These are phyloP conservation scores for Toxotes lorentzi DNA, from an alignment of 2,797 vertebrate genomes.

Conservation along the genomic window DNA sequence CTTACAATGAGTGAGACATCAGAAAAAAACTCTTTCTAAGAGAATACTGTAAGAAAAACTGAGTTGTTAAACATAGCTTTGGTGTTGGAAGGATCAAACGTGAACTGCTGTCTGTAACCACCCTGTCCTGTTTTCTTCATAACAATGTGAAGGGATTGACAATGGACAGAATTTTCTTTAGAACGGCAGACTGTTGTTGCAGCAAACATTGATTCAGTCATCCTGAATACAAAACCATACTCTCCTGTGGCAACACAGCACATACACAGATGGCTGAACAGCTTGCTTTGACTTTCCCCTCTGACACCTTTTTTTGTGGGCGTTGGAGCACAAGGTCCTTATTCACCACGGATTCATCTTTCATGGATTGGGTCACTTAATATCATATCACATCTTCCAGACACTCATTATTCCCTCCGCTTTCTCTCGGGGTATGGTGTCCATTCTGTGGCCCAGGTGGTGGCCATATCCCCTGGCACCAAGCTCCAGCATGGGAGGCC, in stretches of 20 bases:
- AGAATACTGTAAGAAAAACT: constrained; percentile 25
- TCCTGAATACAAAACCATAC: constrained; percentile 4
- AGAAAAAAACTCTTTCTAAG: constrained; percentile 1
- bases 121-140: not conserved
- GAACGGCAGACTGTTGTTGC: constrained; percentile 35
- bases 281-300: constrained; percentile 73
- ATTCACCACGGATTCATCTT: constrained; percentile 56
- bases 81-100: constrained; percentile 20
- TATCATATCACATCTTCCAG: constrained; percentile 64
- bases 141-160: constrained; percentile 18
- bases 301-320: constrained; percentile 59
- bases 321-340: constrained; percentile 43
- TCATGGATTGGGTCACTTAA: constrained; percentile 48
- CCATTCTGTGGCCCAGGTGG: constrained; percentile 69
- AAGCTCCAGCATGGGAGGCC: constrained; percentile 50
- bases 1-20: constrained; percentile 5
- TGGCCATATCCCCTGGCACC: constrained; percentile 53
- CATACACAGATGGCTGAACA: constrained; percentile 76
- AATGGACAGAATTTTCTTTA: constrained; percentile 21
- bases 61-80: constrained; percentile 2
- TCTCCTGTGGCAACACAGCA: constrained; percentile 30
- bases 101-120: constrained; percentile 17
- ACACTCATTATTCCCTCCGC: constrained; percentile 35
- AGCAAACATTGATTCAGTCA: constrained; percentile 48
- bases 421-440: constrained; percentile 42